phyloP scores from a whole-genome alignment of 2,888 invertebrate species.

The Drosophila subquinaria region DNA sequence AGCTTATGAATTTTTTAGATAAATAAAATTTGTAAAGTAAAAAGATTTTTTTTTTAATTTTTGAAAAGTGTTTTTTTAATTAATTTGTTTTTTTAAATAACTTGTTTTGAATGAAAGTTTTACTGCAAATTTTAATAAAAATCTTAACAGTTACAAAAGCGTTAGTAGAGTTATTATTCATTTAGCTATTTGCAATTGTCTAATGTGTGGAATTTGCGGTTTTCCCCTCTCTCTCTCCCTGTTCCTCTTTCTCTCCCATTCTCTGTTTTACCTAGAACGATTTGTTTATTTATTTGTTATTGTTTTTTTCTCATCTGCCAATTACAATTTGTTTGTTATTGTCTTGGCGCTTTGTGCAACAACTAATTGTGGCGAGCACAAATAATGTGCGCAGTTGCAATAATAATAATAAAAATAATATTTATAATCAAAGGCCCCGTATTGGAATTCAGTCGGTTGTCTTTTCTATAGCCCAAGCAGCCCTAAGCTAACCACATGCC shows the following conservation, averaged over 20 bases:
- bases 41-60: no score
- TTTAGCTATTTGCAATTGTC: constrained; percentile 37
- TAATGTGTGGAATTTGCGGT: constrained; percentile 46
- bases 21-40: no score
- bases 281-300: constrained; percentile 14
- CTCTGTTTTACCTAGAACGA: constrained; percentile 29
- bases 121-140: no score
- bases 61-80: no score
- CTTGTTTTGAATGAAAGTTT: no score
- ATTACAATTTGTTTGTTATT: constrained; percentile 54
- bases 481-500: constrained; percentile 11
- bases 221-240: background rate
- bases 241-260: background rate
- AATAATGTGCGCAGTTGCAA: constrained; percentile 66
- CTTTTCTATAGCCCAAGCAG: constrained; percentile 3
- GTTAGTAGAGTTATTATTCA: constrained; percentile 30
- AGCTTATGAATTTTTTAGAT: no score
- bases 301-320: constrained; percentile 25
- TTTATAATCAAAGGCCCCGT: constrained; percentile 16
- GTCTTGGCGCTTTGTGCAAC: constrained; percentile 48
- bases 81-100: no score
- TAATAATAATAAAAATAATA: constrained; percentile 14
- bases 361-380: constrained; percentile 49
- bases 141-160: constrained; percentile 11
- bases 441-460: background rate